Conservation (phyloP, 2,888 invertebrate species). For the Ganaspis brasiliensis region DNA sequence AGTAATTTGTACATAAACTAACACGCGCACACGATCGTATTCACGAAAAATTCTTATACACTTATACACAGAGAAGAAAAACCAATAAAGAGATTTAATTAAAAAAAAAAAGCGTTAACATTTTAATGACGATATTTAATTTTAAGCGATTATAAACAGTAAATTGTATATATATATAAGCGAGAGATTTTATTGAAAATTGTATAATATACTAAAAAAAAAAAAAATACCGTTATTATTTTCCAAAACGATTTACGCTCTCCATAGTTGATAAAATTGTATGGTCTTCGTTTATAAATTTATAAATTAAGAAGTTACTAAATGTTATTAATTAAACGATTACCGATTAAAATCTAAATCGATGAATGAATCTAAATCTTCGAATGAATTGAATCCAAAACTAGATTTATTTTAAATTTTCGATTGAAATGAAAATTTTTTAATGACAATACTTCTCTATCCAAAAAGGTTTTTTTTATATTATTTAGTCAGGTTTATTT, state of each 20-base stretch:
- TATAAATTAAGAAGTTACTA: slow-evolving; percentile 13
- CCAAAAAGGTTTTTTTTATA: not conserved
- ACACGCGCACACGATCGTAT: slow-evolving; percentile 35
- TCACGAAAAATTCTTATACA: slow-evolving; percentile 11
- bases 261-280: not conserved
- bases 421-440: not conserved
- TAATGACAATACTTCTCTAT: slow-evolving; percentile 4
- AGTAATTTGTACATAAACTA: slow-evolving; percentile 37
- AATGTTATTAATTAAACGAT: slow-evolving; percentile 23
- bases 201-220: slow-evolving; percentile 36
- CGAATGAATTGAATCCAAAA: too few species aligned
- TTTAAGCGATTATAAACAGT: slow-evolving; percentile 31
- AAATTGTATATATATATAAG: slow-evolving; percentile 30
- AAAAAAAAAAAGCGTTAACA: slow-evolving; percentile 35
- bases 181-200: slow-evolving; percentile 35
- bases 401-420: slow-evolving; percentile 3
- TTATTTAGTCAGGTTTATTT: not conserved
- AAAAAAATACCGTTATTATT: too few species aligned
- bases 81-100: slow-evolving; percentile 42
- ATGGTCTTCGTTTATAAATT: not conserved
- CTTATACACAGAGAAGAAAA: slow-evolving; percentile 33
- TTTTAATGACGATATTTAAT: slow-evolving; percentile 37
- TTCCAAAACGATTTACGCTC: not conserved
- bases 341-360: not conserved
- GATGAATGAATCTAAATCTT: not conserved